Evolutionary conservation across 2,888 invertebrate species (phyloP).

Genomic region (Synanthedon andrenaeformis): DNA sequence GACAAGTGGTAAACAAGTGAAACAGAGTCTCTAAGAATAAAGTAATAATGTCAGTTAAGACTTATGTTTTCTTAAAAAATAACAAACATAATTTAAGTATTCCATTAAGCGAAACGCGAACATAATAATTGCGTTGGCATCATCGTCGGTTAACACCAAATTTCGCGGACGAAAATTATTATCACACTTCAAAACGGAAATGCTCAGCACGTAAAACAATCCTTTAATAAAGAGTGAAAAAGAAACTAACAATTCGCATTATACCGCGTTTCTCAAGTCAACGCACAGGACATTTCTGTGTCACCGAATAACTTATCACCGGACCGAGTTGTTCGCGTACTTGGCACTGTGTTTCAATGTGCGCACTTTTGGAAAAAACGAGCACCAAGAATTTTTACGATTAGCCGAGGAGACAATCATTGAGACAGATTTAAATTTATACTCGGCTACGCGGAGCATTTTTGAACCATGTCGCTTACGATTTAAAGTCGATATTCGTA

Average conservation of each 20-base stretch:
- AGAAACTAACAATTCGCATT: conserved; percentile 3
- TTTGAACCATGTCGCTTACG: not conserved
- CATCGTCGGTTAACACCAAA: conserved; percentile 2
- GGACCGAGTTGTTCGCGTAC: not conserved
- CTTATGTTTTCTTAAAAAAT: too few relatives aligned
- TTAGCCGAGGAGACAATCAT: conserved; percentile 37
- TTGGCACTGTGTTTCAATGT: not conserved
- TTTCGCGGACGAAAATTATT: conserved; percentile 9
- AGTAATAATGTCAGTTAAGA: too few relatives aligned
- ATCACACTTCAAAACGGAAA: conserved; percentile 33
- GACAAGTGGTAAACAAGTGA: too few relatives aligned
- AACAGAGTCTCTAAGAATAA: too few relatives aligned
- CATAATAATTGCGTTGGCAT: not conserved
- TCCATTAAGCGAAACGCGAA: not conserved
- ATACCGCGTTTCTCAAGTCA: not conserved
- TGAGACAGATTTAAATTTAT: conserved; percentile 41
- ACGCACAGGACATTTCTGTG: not conserved
- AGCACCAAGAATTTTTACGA: conserved; percentile 41
- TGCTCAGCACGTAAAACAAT: conserved; percentile 15
- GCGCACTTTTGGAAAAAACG: conserved; percentile 7
- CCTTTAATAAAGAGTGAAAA: conserved; percentile 12
- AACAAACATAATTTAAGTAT: too few relatives aligned
- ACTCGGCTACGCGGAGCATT: conserved; percentile 1
- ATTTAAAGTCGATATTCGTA: not conserved
- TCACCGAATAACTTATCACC: not conserved